Conservation (phyloP, 2,797 vertebrate species). For the Eptatretus atami region DNA sequence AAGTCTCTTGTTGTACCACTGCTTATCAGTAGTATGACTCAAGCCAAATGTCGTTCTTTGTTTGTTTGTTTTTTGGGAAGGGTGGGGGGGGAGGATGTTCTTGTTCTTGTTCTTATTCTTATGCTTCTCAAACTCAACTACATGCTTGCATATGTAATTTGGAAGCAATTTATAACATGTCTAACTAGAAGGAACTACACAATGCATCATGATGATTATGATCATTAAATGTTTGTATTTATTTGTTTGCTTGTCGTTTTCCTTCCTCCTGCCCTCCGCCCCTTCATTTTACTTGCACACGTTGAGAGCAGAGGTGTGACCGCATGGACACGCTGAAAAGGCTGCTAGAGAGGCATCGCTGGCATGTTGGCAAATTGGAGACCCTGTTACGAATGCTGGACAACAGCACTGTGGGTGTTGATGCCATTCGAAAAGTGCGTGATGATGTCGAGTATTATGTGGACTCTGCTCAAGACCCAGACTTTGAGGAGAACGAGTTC, state of each 20-base stretch:
- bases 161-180: too few relatives aligned
- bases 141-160: too few relatives aligned
- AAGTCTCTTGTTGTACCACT: too few relatives aligned
- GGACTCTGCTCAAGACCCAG: conserved; percentile 67
- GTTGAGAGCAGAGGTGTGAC: conserved; percentile 38
- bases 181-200: too few relatives aligned
- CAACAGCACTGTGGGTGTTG: conserved; percentile 64
- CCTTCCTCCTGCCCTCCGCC: neutral
- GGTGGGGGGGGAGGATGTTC: too few relatives aligned
- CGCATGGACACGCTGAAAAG: conserved; percentile 61
- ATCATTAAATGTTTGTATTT: too few relatives aligned
- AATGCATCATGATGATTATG: too few relatives aligned
- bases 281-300: neutral
- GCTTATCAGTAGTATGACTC: too few relatives aligned
- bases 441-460: conserved; percentile 82
- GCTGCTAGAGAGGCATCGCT: conserved; percentile 50
- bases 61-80: too few relatives aligned
- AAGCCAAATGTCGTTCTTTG: too few relatives aligned
- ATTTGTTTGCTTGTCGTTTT: neutral
- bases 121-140: too few relatives aligned
- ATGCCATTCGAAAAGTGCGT: conserved; percentile 63
- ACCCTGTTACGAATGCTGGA: conserved; percentile 79
- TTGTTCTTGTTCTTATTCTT: too few relatives aligned
- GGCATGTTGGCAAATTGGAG: conserved; percentile 70
- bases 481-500: conserved; percentile 84